Evolutionary conservation across 2,797 vertebrate genomes (phyloP), one percentile per base, ranked within the genome.

Genomic region (Hydrophis major): DNA sequence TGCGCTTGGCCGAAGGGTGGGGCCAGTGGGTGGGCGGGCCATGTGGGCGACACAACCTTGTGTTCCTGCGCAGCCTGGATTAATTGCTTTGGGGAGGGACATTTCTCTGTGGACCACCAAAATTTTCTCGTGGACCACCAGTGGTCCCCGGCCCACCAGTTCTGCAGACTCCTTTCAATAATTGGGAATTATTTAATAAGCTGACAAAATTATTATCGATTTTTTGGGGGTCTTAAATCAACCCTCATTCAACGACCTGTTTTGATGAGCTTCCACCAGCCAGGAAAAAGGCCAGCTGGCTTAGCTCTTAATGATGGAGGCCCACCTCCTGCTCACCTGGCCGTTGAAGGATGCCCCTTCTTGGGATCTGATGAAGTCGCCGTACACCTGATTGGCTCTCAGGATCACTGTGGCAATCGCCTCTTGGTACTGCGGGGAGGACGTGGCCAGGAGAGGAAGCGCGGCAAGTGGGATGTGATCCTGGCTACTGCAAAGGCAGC

Each of bases 401-500:
- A 98, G 93, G 92, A 99, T 99, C 95, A 99, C 99, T 0, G 98
- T 97, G 27, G 99, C 98, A 32, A 99, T 98, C 0, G 99, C 99
- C 92, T 99, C 99, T 91, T 99, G 99, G 97, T 99, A 99, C 97
- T 99, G 99, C 0, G 99, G 99, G 0, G 99, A 99, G 0, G 99
- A 99, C 0, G 99, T 99, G 13, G 99, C 99, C 95, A 99, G 92
- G 53, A 99, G 98, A 22, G 99, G 99, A 92, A 99, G 98, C 0
- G 99, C 99, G 0, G 99, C 99, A 13, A 99, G 98, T 0, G 99
- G 99, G 93, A 99, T 99, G 97, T 99, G 99, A 96, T 99, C 99
- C 98, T 99, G 99, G 93, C 99, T 99, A 98, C 98, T 99, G 95
- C 99, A 99, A 93, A 99, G 98, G 96, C 99, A 99, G 96, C 99